Conservation (phyloP, 2,113 vertebrate genomes). For the Gambusia affinis region DNA sequence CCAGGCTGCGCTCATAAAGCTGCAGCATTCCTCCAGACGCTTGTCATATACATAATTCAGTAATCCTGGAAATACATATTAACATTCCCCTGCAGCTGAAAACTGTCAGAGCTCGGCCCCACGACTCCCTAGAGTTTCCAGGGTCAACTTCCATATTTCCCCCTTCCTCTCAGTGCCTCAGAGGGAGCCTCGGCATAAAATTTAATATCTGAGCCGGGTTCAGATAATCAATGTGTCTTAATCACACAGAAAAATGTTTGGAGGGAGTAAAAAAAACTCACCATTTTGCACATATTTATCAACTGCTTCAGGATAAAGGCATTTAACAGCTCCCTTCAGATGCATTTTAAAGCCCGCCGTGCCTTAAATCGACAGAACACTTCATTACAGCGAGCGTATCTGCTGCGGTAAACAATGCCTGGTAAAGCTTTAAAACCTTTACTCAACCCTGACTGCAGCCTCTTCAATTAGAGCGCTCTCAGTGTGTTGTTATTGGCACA, state of each 20-base stretch:
- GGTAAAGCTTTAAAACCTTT: constrained; percentile 72
- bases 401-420: constrained; percentile 66
- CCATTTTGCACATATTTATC: constrained; percentile 18
- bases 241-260: constrained; percentile 45
- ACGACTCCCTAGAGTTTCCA: constrained; percentile 53
- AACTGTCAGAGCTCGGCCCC: constrained; percentile 59
- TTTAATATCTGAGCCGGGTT: constrained; percentile 58
- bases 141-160: constrained; percentile 65
- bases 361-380: constrained; percentile 69
- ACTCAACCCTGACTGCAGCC: constrained; percentile 68
- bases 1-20: constrained; percentile 77
- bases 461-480: constrained; percentile 75
- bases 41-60: constrained; percentile 90
- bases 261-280: neutral
- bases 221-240: constrained; percentile 55
- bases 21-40: constrained; percentile 76
- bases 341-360: constrained; percentile 43
- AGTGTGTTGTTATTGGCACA: constrained; percentile 81
- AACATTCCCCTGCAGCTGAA: constrained; percentile 67
- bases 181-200: constrained; percentile 55
- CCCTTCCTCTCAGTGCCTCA: constrained; percentile 37
- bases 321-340: constrained; percentile 35
- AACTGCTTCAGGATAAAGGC: constrained; percentile 2
- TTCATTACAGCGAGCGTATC: constrained; percentile 54
- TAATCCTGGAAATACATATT: constrained; percentile 91